These are phyloP conservation scores for Vulpes vulpes DNA, from an alignment of 2,113 vertebrate species.

Conservation along the genomic window DNA sequence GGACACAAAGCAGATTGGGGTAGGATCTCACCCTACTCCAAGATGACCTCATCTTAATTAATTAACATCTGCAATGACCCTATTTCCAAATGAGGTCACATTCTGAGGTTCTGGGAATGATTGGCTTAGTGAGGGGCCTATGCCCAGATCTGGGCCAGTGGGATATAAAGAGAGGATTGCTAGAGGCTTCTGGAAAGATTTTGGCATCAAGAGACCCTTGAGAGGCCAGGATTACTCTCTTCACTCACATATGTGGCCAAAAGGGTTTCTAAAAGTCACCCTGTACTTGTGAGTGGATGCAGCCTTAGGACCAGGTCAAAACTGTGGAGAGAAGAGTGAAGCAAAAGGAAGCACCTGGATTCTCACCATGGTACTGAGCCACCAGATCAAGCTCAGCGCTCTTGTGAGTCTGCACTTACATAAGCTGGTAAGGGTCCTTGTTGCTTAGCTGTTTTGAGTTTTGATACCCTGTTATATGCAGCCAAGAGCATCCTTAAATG, in stretches of 20 bases:
- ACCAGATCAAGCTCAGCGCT: too few species aligned
- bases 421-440: not conserved
- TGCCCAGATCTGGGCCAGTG: not conserved
- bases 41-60: not conserved
- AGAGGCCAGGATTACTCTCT: not conserved
- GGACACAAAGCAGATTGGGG: not conserved
- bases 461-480: not conserved
- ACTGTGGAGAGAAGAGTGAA: not conserved
- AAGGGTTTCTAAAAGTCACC: too few species aligned
- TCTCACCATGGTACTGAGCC: not conserved
- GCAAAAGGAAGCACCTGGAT: not conserved
- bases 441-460: not conserved
- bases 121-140: rapidly evolving
- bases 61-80: not conserved
- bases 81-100: not conserved
- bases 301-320: too few species aligned
- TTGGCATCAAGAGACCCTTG: not conserved
- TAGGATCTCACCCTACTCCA: not conserved
- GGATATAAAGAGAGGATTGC: not conserved
- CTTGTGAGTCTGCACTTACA: not conserved
- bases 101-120: not conserved
- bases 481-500: not conserved
- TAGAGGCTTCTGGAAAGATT: not conserved
- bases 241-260: not conserved
- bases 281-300: not conserved